These are phyloP conservation scores for Patella caerulea DNA, from an alignment of 2,888 invertebrate species.

Conservation along the genomic window DNA sequence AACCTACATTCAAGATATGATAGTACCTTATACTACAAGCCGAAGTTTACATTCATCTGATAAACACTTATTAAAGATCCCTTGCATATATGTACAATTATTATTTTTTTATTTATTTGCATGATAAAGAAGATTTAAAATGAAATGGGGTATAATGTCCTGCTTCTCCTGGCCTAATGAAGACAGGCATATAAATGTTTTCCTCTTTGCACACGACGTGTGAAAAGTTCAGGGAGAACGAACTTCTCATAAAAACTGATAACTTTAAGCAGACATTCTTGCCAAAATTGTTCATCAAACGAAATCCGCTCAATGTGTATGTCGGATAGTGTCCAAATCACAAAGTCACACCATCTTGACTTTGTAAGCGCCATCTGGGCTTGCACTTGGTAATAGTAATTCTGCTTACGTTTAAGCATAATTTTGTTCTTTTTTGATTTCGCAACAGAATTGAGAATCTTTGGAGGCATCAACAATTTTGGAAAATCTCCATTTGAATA, in stretches of 20 bases:
- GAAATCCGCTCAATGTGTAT: constrained; percentile 13
- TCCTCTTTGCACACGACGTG: constrained; percentile 3
- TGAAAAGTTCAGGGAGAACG: background rate
- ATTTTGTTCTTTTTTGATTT: background rate
- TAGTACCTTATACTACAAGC: too few relatives aligned
- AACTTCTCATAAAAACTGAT: constrained; percentile 1
- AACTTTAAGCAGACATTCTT: constrained; percentile 5
- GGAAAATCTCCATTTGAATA: constrained; percentile 6
- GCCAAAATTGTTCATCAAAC: constrained; percentile 12
- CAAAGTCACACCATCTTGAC: constrained; percentile 14
- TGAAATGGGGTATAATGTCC: too few relatives aligned
- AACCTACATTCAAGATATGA: too few relatives aligned
- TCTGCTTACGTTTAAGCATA: constrained; percentile 1
- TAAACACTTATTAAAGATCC: too few relatives aligned
- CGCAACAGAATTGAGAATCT: constrained; percentile 7
- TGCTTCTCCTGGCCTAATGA: too few relatives aligned
- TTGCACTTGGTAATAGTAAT: constrained; percentile 12
- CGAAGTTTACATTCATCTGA: too few relatives aligned
- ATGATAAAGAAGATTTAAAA: too few relatives aligned
- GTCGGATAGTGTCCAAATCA: constrained; percentile 15
- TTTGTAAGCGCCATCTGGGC: constrained; percentile 13
- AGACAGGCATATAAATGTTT: background rate
- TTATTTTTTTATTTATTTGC: too few relatives aligned
- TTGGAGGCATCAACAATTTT: background rate
- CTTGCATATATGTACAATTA: too few relatives aligned